Base-by-base conservation (phyloP, 2,797 vertebrate species). In the Telmatherina bonti region DNA sequence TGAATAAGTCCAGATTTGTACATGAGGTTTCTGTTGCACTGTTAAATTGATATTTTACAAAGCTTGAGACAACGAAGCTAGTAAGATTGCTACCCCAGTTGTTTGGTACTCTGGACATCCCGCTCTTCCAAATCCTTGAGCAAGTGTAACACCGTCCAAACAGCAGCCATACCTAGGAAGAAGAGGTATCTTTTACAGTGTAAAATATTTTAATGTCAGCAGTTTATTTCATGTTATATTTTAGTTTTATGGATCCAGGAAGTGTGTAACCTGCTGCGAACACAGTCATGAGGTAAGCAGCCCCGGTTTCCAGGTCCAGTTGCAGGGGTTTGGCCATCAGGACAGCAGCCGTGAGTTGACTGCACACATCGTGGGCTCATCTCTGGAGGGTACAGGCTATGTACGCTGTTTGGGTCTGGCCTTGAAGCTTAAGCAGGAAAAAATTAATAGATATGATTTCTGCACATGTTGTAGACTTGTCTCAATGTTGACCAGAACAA, bases 111-210 rank as follows among this genome's bases (percentile, higher is more conserved):
- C 77, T 4, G 88, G 62, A 70, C 97, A 99, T 30, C 97, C 97
- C 59, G 79, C 71, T 55, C 94, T 89, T 67, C 93, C 93, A 57
- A 91, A 94, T 1, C 96, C 96, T 72, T 63, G 86, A 4, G 97
- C 96, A 69, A 79, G 29, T 0, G 95, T 96, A 68, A 96, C 83
- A 4, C 95, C 95, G 60, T 99, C 96, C 45, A 94, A 89, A 81
- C 97, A 99, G 81, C 97, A 99, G 16, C 97, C 96, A 0, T 91
- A 96, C 82, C 97, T 99, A 55, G 72, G 26, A n/a, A 59, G 0
- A 29, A 45, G 20, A 71, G 35, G 38, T 2, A 33, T 24, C 22
- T 59, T 38, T 6, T 10, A 5, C 13, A 12, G 31, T 4, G 31
- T 22, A n/a, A 52, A 18, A 20, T 29, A 57, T 29, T 29, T 62